phyloP scores from a whole-genome alignment of 1,140 invertebrate genomes.

The Caligus rogercresseyi region DNA sequence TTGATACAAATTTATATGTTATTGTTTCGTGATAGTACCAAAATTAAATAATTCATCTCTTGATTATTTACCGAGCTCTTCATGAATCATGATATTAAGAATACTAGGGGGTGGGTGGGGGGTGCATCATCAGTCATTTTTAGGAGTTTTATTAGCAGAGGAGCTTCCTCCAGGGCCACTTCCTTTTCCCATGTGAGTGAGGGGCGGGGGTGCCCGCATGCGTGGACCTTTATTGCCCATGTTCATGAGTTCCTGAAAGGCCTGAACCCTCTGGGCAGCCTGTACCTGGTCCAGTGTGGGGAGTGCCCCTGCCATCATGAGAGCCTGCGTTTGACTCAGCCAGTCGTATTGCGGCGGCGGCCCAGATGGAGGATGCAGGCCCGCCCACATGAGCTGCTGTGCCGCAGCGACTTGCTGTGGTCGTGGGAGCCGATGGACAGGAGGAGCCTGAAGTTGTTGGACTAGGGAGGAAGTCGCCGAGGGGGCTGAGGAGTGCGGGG shows the following conservation, averaged over 20 bases:
- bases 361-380: neutral
- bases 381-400: neutral
- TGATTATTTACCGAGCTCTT: no score
- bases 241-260: neutral
- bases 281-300: neutral
- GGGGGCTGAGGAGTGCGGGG: neutral
- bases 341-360: neutral
- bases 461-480: constrained; percentile 9
- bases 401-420: neutral
- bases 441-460: constrained; percentile 18
- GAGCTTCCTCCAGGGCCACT: no score
- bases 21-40: no score
- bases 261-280: neutral
- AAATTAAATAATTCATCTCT: no score
- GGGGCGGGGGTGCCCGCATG: constrained; percentile 9
- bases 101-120: no score
- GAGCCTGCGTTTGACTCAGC: neutral
- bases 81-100: neutral
- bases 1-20: no score
- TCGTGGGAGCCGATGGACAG: neutral
- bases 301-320: neutral
- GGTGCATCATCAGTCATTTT: neutral
- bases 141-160: neutral
- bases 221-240: neutral
- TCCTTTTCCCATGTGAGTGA: constrained; percentile 14